Evolutionary conservation across 2,113 vertebrate genomes (phyloP), one percentile per base, ranked within the genome.

Genomic region (Gymnarchus niloticus): DNA sequence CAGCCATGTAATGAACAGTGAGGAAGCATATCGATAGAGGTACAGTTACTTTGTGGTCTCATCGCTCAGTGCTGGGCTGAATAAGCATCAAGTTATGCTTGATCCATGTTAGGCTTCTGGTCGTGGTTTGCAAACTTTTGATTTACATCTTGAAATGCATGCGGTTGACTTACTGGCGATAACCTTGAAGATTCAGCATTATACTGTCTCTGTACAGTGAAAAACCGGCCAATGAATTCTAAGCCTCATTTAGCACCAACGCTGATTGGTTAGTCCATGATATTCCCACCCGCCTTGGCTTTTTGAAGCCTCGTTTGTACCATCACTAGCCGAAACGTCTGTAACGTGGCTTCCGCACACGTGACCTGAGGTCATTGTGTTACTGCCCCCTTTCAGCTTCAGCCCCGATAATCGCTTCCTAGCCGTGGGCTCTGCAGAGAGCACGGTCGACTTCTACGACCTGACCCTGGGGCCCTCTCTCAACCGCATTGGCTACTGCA

Each of bases 371-470:
- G 69, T 44, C 28, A 21, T 44, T 46, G 10, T 41, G 12, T 51
- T 3, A 49, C 8, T 17, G n/a, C 54, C 86, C 84, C 87, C 86
- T 65, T 87, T 54, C 91, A 99, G 98, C 90, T 98, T 99, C 93
- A 98, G 97, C 91, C 97, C 97, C 33, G 96, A 99, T 88, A 98
- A 96, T 91, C 94, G 92, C 17, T 97, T 97, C 90, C 87, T 99
- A 91, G 98, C 98, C 0, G 96, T 98, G 83, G 98, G 97, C 6
- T 98, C 97, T 0, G 92, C 96, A 3, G 98, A 98, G 73, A 95
- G 96, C 23, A 96, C 97, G 0, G 97, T 99, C 2, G 98, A 99
- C 91, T 98, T 99, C 91, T 99, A 99, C 56, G 98, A 99, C 87
- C 96, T 99, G 28, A 96, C 96, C 48, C 95, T 98, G 81, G 98